Conservation (phyloP, 37 sponge, comb jelly and placozoan genomes). For the Aplysina aerophoba region DNA sequence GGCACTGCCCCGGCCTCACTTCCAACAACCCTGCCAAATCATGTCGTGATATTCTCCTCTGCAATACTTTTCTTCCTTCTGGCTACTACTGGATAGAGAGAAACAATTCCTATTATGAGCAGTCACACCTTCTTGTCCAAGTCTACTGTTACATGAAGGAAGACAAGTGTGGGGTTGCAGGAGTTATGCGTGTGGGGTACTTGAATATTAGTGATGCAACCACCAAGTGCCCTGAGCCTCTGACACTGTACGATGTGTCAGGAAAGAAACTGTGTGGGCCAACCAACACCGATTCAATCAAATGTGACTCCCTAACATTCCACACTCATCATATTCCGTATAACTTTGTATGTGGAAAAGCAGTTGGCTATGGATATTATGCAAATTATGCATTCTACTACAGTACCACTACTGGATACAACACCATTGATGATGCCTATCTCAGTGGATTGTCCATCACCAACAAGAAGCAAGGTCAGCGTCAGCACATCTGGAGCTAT, state of each 20-base stretch:
- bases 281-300: too few relatives aligned
- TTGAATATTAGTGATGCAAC: neutral
- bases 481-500: conserved; percentile 32
- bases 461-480: neutral
- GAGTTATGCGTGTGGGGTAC: conserved; percentile 9
- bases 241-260: neutral
- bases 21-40: neutral
- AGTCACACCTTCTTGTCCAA: too few relatives aligned
- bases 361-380: conserved; percentile 2
- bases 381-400: neutral
- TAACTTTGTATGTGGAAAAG: conserved; percentile 13
- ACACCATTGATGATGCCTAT: conserved; percentile 1
- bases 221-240: neutral
- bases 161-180: neutral
- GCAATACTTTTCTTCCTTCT: neutral
- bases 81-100: conserved; percentile 28
- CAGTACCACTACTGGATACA: neutral
- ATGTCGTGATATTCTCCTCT: neutral
- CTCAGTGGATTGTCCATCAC: conserved; percentile 21
- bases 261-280: conserved; percentile 3
- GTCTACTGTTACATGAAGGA: conserved; percentile 21
- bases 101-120: neutral
- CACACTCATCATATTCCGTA: neutral
- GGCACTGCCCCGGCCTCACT: neutral
- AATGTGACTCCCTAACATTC: neutral